A percentile compares a stretch with the other conserved stretches of the same genome.
These are phyloP conservation scores for Pardalotus punctatus DNA, from an alignment of 2,113 vertebrate species.

Conservation along the genomic window DNA sequence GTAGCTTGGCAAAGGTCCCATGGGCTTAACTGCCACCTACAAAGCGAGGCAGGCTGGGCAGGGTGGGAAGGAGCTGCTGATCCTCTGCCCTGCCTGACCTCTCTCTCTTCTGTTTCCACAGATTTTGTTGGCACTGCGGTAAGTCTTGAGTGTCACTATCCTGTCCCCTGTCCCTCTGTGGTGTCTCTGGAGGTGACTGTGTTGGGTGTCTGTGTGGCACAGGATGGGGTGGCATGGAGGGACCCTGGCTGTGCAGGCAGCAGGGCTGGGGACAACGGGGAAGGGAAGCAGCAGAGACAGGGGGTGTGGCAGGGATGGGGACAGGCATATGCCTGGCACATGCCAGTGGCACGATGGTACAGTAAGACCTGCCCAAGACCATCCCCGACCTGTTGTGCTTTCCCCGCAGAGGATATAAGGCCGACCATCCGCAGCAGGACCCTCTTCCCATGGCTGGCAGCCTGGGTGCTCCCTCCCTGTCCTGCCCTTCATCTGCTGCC, in stretches of 20 bases:
- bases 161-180: not conserved
- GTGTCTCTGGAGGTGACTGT: not conserved
- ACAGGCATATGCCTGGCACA: not conserved
- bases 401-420: slow-evolving; percentile 67
- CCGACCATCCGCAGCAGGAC: slow-evolving; percentile 23
- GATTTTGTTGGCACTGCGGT: slow-evolving; percentile 80
- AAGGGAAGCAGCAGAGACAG: not conserved
- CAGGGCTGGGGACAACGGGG: not conserved
- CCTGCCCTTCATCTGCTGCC: slow-evolving; percentile 47
- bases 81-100: not conserved
- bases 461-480: slow-evolving; percentile 32
- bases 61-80: not conserved
- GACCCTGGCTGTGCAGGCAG: not conserved
- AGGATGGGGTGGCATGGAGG: no score
- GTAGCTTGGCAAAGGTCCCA: not conserved
- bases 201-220: not conserved
- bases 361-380: not conserved
- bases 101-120: slow-evolving; percentile 53
- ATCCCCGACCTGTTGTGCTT: not conserved
- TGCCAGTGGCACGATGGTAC: not conserved
- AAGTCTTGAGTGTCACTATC: slow-evolving; percentile 57
- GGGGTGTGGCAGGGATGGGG: not conserved
- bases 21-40: not conserved
- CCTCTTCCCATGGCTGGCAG: slow-evolving; percentile 33
- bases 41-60: not conserved